Evolutionary conservation across 2,113 vertebrate species (phyloP), one percentile per base, ranked within the genome.

Genomic region (Leucopsar rothschildi): DNA sequence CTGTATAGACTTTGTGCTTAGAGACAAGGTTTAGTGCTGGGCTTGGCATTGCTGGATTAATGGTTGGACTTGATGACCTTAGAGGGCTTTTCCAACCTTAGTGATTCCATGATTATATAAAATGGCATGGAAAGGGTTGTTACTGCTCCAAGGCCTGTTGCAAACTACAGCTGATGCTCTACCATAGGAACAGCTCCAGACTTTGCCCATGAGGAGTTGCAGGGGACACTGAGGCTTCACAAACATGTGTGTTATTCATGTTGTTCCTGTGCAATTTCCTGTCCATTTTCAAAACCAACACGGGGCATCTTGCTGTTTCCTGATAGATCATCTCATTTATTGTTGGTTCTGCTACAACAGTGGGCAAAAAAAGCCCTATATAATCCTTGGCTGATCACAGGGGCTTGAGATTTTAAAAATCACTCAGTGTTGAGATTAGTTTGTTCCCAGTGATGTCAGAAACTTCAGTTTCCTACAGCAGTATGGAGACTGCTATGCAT

Each of bases 331-430:
- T 76, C 28, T 79, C 9, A 10, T 79, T 59, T 85, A 59, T 76
- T 20, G 1, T 39, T 65, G 47, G 7, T 72, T 64, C 68, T 55
- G 13, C 59, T 70, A 22, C 37, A 77, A 31, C 7, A 40, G 14
- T 12, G 29, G 28, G 18, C 1, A 71, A 85, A 85, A 73, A 0
- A 0, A 20, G 6, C 45, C 9, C 12, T 60, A 0, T 23, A 25
- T 61, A 65, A 72, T 11, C 28, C 45, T 68, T 64, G 28, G 5
- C 2, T 75, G 37, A 71, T 52, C 47, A 56, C 11, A 81, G 56
- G 4, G 6, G 5, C 3, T 40, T 80, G 24, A 5, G 4, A 13
- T 72, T 87, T 87, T 47, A 33, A 61, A 61, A 84, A 49, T 35
- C 11, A n/a, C 8, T 39, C 31, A 7, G 4, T 28, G 9, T 8